Conservation (phyloP, 1,140 invertebrate species). For the Spodoptera litura region DNA sequence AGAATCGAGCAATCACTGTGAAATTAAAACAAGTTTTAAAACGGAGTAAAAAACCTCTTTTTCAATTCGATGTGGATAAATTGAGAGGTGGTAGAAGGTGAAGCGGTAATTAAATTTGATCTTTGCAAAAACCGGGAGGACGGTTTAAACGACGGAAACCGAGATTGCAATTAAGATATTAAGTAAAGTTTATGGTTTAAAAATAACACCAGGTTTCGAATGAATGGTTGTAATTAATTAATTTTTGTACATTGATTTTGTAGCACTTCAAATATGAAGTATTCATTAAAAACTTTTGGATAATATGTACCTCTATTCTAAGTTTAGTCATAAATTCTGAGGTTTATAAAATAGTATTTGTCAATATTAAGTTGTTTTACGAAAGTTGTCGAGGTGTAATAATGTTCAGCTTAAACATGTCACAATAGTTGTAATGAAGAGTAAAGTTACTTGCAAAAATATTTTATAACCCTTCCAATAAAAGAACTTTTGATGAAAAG, state of each 20-base stretch:
- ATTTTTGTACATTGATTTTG: not conserved
- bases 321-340: not conserved
- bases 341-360: not conserved
- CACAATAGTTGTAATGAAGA: not conserved
- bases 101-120: constrained; percentile 45
- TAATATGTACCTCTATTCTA: too few relatives aligned
- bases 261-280: too few relatives aligned
- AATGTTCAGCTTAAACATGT: not conserved
- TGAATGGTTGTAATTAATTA: not conserved
- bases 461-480: too few relatives aligned
- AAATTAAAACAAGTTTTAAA: constrained; percentile 41
- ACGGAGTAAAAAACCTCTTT: constrained; percentile 13
- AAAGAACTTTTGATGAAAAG: too few relatives aligned
- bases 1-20: constrained; percentile 33
- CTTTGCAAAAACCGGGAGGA: constrained; percentile 31
- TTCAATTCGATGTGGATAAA: constrained; percentile 39
- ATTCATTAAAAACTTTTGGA: not conserved
- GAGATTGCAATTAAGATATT: constrained; percentile 43
- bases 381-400: not conserved
- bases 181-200: constrained; percentile 10
- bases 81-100: constrained; percentile 31
- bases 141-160: constrained; percentile 29
- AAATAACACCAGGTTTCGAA: constrained; percentile 14
- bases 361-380: not conserved
- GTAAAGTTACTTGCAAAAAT: too few relatives aligned